These are phyloP conservation scores for Lasiurus cinereus DNA, from an alignment of 2,113 vertebrate species.

Conservation along the genomic window DNA sequence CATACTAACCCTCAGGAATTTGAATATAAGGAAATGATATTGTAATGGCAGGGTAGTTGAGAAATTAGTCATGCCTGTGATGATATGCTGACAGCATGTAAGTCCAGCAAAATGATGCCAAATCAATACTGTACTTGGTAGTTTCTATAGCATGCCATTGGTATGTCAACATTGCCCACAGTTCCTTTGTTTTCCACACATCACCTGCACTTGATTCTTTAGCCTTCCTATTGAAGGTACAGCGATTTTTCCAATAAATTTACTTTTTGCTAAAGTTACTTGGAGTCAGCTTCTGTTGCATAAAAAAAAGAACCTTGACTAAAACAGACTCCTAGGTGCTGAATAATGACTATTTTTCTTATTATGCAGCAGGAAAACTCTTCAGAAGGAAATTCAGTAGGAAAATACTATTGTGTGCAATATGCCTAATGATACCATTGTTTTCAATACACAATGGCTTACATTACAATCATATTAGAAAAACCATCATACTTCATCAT, in stretches of 20 bases:
- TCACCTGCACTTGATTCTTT: conserved; percentile 26
- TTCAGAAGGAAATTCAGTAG: conserved; percentile 29
- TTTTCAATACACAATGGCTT: conserved; percentile 51
- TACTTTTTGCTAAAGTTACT: conserved; percentile 57
- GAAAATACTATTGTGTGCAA: conserved; percentile 17
- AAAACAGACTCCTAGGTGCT: conserved; percentile 50
- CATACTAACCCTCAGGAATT: not conserved
- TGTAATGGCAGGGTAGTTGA: not conserved
- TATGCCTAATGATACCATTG: conserved; percentile 18
- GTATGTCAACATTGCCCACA: conserved; percentile 1
- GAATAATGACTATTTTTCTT: conserved; percentile 54
- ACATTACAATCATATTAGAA: conserved; percentile 16
- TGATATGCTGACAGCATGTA: not conserved
- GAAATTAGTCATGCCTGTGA: not conserved
- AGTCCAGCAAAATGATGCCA: not conserved
- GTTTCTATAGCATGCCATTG: conserved; percentile 22
- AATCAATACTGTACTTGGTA: not conserved
- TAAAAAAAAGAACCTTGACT: not conserved
- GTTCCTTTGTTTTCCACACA: conserved; percentile 30
- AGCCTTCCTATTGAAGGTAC: conserved; percentile 32
- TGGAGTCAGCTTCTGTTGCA: conserved; percentile 48
- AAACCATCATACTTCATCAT: conserved; percentile 27
- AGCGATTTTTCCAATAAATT: conserved; percentile 53
- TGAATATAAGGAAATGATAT: conserved; percentile 29
- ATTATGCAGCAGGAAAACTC: conserved; percentile 26